A percentile compares a stretch with the other conserved stretches of the same genome.
Conservation (phyloP, 1,140 invertebrate genomes). For the Sinonovacula constricta region DNA sequence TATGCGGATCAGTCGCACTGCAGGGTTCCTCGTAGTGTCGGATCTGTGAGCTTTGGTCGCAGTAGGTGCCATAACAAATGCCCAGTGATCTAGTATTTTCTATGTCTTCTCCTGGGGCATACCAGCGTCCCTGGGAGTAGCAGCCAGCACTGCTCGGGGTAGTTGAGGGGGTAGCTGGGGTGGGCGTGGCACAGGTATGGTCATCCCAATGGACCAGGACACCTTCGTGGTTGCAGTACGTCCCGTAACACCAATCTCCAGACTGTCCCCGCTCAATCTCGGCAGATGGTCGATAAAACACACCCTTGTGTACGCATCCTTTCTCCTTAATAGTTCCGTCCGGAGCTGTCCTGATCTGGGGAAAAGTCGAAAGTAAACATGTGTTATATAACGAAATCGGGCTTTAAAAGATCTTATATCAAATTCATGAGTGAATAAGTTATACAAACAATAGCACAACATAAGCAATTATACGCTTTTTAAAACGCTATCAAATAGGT, state of each 20-base stretch:
- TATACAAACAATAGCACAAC: too few relatives aligned
- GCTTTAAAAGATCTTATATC: too few relatives aligned
- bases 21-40: constrained; percentile 35
- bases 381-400: too few relatives aligned
- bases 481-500: too few relatives aligned
- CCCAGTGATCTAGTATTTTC: constrained; percentile 10
- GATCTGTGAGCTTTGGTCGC: constrained; percentile 38
- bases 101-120: constrained; percentile 35
- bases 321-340: too few relatives aligned
- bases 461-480: too few relatives aligned
- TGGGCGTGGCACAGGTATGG: constrained; percentile 21
- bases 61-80: constrained; percentile 38
- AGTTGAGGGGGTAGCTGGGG: background rate
- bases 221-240: constrained; percentile 46
- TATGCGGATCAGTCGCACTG: constrained; percentile 16
- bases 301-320: constrained; percentile 22
- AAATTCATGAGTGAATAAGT: too few relatives aligned
- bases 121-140: constrained; percentile 11
- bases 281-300: constrained; percentile 14
- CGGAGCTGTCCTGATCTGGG: too few relatives aligned
- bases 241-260: constrained; percentile 40
- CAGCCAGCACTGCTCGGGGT: constrained; percentile 2
- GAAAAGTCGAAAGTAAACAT: too few relatives aligned
- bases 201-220: constrained; percentile 42
- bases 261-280: constrained; percentile 43